Conservation (phyloP, 1,140 invertebrate species). For the Drosophila subobscura region DNA sequence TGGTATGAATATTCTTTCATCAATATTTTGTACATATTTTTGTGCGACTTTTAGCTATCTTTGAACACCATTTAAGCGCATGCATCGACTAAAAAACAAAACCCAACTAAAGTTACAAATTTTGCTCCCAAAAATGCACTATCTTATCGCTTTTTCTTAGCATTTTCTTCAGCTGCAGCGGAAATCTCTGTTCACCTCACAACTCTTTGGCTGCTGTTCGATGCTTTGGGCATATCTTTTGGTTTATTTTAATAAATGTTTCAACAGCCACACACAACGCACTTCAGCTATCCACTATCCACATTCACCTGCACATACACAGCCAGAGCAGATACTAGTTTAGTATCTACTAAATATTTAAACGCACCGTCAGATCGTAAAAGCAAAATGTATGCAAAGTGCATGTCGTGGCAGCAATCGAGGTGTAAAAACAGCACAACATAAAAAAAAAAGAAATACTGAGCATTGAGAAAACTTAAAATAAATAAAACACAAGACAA, state of each 20-base stretch:
- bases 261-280: slow-evolving; percentile 53
- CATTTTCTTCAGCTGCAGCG: not conserved
- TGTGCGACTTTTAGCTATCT: no score
- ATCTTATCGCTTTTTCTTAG: not conserved
- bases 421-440: slow-evolving; percentile 63
- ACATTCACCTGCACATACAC: not conserved
- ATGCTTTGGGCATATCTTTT: slow-evolving; percentile 38
- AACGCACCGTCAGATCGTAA: slow-evolving; percentile 76
- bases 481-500: slow-evolving; percentile 68
- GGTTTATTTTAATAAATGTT: slow-evolving; percentile 78
- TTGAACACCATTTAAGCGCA: no score
- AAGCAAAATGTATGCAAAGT: slow-evolving; percentile 79
- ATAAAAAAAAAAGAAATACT: slow-evolving; percentile 5
- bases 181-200: slow-evolving; percentile 9
- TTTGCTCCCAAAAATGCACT: no score
- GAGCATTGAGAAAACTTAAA: slow-evolving; percentile 59
- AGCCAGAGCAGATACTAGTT: slow-evolving; percentile 46
- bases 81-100: no score
- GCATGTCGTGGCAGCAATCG: slow-evolving; percentile 77
- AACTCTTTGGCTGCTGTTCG: slow-evolving; percentile 18
- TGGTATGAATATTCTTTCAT: no score
- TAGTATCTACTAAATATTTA: slow-evolving; percentile 81
- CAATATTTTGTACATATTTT: no score
- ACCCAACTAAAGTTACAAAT: no score
- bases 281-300: slow-evolving; percentile 12